Base-by-base conservation (phyloP, 2,888 invertebrate species). In the Conops quadrifasciatus region DNA sequence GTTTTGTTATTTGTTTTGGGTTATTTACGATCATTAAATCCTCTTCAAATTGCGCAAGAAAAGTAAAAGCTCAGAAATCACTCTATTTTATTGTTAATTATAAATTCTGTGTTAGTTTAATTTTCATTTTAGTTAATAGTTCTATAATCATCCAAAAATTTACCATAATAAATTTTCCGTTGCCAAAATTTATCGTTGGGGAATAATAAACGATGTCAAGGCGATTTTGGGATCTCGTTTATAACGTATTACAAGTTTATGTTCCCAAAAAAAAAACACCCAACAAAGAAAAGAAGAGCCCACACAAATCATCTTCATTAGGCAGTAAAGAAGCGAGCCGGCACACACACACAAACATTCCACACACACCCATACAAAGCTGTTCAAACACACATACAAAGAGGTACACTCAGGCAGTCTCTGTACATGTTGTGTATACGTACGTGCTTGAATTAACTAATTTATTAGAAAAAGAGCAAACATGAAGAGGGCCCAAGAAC, bases 251-350 rank as follows among this genome's bases (percentile, higher is more conserved):
- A 62, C 51, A 30, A 49, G 49, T 51, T 30, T 30, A 21, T 65
- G 26, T 47, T 45, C 49, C 28, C 65, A 51, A 49, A 19, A 62
- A 62, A 49, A 59, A 26, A 43, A 62, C 19, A 19, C 24, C 24
- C 24, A 56, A 2, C 24, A 56, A 9, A 56, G 19, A 45, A 62
- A 43, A 62, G 3, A 45, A 45, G 45, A 64, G 45, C 47, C 19
- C 65, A 45, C 65, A 65, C 65, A 65, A 65, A 65, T 65, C 51
- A 65, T 65, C 53, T 65, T 65, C 28, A n/a, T 49, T 51, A 36
- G 19, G 65, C 30, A 30, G 51, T 30, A n/a, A 45, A 62, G 43
- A 36, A n/a, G 36, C 21, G 19, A 36, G 36, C n/a, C 21, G 19
- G 19, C 45, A 21, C 45, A 53, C 53, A 53, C 30, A 51, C 30